Evolutionary conservation across 1,140 invertebrate species (phyloP).

Genomic region (Calosoma granatense): DNA sequence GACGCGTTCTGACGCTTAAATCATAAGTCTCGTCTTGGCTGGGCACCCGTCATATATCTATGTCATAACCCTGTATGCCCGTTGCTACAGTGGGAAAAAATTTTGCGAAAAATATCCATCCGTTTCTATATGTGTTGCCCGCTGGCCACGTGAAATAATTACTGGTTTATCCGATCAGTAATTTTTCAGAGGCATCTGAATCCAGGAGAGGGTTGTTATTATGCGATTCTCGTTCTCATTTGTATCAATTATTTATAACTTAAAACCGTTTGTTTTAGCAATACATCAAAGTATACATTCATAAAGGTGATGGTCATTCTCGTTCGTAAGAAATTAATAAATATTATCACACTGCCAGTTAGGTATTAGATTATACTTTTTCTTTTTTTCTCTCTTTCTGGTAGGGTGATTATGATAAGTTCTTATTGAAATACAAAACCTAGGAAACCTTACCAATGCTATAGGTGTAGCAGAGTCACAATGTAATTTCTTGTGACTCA

Average conservation of each 20-base stretch:
- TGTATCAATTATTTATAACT: slow-evolving; percentile 7
- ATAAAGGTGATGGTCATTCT: neutral
- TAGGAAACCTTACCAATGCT: too few relatives aligned
- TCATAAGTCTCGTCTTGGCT: neutral
- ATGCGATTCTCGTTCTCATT: neutral
- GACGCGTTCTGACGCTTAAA: slow-evolving; percentile 2
- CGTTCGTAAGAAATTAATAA: neutral
- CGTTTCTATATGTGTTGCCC: slow-evolving; percentile 1
- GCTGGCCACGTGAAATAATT: neutral
- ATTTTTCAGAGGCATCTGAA: slow-evolving; percentile 5
- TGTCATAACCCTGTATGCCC: neutral
- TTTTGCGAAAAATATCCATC: neutral
- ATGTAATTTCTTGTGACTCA: too few relatives aligned
- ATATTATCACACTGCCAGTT: too few relatives aligned
- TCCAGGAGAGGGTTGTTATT: neutral
- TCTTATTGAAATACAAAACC: too few relatives aligned
- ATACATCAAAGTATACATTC: too few relatives aligned
- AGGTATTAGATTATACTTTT: too few relatives aligned
- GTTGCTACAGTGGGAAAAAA: neutral
- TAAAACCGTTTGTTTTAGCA: neutral
- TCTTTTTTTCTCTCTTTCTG: too few relatives aligned
- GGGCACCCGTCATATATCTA: neutral
- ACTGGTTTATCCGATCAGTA: slow-evolving; percentile 3
- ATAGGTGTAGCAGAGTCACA: too few relatives aligned
- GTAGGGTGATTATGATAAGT: too few relatives aligned